Evolutionary conservation across 2,888 invertebrate species (phyloP).

Genomic region (Drosophila lutescens): DNA sequence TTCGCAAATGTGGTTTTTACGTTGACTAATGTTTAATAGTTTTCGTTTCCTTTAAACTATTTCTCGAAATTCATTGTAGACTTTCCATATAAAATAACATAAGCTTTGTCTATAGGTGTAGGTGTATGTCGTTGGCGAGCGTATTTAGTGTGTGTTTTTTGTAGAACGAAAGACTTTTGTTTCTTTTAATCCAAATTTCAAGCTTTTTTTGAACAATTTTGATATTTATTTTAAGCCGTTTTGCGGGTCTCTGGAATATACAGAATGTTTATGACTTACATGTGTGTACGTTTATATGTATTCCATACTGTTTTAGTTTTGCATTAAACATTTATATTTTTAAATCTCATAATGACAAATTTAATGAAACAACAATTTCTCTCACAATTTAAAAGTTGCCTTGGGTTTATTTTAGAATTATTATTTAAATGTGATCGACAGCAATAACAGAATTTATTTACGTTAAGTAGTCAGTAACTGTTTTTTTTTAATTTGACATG

Average conservation of each 20-base stretch:
- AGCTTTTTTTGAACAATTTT: conserved; percentile 50
- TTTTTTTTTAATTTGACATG: conserved; percentile 31
- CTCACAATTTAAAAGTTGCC: conserved; percentile 62
- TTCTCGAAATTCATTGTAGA: conserved; percentile 69
- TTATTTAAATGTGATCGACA: conserved; percentile 54
- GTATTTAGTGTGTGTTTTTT: conserved; percentile 34
- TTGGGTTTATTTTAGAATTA: conserved; percentile 29
- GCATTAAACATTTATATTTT: conserved; percentile 64
- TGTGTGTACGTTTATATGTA: conserved; percentile 49
- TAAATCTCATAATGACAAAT: conserved; percentile 65
- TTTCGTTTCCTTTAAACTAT: conserved; percentile 46
- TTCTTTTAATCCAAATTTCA: conserved; percentile 38
- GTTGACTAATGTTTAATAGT: conserved; percentile 47
- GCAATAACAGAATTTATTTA: conserved; percentile 71
- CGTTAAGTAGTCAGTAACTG: conserved; percentile 43
- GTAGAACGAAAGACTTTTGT: conserved; percentile 23
- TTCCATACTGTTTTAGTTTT: conserved; percentile 43
- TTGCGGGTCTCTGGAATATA: conserved; percentile 43
- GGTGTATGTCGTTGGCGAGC: conserved; percentile 28
- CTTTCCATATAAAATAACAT: conserved; percentile 66
- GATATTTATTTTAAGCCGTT: conserved; percentile 36
- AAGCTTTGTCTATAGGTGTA: conserved; percentile 56
- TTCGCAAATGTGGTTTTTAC: conserved; percentile 27
- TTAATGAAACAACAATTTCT: conserved; percentile 73
- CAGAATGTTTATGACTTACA: conserved; percentile 44